A percentile compares a stretch with the other conserved stretches of the same genome.
phyloP scores from a whole-genome alignment of 2,797 vertebrate species.

The Neosilurus mollespiculum region DNA sequence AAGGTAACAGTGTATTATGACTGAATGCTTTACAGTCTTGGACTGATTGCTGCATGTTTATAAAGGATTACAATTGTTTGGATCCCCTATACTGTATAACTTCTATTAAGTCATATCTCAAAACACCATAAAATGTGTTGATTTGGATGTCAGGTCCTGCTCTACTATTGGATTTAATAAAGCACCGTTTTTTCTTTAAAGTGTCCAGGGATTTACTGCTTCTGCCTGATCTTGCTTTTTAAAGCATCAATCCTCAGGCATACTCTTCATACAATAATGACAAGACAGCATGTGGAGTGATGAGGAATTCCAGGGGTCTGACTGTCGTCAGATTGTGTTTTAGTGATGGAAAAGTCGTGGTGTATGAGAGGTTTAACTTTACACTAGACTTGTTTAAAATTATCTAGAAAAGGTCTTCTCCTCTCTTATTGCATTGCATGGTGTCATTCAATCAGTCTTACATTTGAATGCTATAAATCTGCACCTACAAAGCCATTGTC shows the following conservation, averaged over 20 bases:
- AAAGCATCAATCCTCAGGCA: constrained; percentile 22
- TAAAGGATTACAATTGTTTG: constrained; percentile 32
- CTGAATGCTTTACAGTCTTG: constrained; percentile 71
- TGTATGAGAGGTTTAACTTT: constrained; percentile 17
- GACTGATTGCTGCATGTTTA: constrained; percentile 79
- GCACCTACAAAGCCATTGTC: constrained; percentile 21
- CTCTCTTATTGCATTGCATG: constrained; percentile 40
- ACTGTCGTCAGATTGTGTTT: neutral
- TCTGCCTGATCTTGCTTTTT: constrained; percentile 29
- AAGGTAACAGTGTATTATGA: constrained; percentile 77
- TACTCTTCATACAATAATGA: constrained; percentile 8
- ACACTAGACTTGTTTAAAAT: neutral
- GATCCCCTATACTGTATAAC: neutral
- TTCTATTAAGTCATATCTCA: neutral
- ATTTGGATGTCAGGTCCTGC: neutral
- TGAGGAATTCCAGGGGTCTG: neutral
- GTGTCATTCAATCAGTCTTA: constrained; percentile 39
- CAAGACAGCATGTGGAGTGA: constrained; percentile 10
- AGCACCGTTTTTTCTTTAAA: neutral
- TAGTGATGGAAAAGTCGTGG: constrained; percentile 6
- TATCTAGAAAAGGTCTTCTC: constrained; percentile 19
- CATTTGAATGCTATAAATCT: constrained; percentile 38
- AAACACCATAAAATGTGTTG: neutral
- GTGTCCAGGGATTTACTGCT: neutral
- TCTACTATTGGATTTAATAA: neutral